These are phyloP conservation scores for Julus scandinavius DNA, from an alignment of 2,888 invertebrate species.

Conservation along the genomic window DNA sequence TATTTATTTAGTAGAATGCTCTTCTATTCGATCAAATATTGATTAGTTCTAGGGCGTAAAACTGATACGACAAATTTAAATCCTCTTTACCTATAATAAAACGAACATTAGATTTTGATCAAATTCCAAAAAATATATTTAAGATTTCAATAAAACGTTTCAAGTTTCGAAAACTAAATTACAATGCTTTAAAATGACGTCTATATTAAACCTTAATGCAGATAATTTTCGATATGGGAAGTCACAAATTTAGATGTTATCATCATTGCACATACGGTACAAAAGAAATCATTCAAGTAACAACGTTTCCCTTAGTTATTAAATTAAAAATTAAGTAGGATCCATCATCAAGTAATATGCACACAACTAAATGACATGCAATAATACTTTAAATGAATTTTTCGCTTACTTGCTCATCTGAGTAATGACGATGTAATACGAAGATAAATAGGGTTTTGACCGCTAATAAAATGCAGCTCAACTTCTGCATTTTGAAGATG, in stretches of 20 bases:
- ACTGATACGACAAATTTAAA: background rate
- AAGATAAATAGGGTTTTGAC: background rate
- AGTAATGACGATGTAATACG: background rate
- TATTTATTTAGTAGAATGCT: too few relatives aligned
- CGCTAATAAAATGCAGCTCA: background rate
- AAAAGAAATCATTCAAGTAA: background rate
- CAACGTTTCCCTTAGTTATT: background rate
- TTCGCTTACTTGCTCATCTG: conserved; percentile 28
- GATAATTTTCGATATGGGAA: too few relatives aligned
- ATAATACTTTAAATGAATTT: background rate
- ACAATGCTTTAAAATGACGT: too few relatives aligned
- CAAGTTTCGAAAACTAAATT: too few relatives aligned
- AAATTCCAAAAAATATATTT: too few relatives aligned
- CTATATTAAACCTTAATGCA: too few relatives aligned
- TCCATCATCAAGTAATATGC: background rate
- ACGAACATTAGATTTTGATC: too few relatives aligned
- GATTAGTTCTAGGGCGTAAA: too few relatives aligned
- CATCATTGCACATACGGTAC: background rate
- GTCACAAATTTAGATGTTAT: background rate
- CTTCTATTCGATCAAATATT: too few relatives aligned
- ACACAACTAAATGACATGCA: background rate
- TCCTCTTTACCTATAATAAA: background rate
- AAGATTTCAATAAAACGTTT: too few relatives aligned
- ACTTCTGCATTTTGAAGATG: background rate
- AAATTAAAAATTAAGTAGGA: background rate